These are phyloP conservation scores for Drosophila tani DNA, from an alignment of 1,140 invertebrate genomes.

Conservation along the genomic window DNA sequence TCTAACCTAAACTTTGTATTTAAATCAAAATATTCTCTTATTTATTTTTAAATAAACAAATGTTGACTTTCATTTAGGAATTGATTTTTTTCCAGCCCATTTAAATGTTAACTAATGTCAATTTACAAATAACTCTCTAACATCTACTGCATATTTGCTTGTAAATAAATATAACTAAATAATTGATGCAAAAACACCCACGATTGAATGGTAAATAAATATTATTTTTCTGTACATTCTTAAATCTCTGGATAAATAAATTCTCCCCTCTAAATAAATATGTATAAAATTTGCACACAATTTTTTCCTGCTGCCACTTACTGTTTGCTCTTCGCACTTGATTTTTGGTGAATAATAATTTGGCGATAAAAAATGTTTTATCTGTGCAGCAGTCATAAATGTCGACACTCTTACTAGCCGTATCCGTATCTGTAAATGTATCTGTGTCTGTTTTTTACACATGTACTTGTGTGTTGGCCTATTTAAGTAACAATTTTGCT, in stretches of 20 bases:
- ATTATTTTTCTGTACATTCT: not conserved
- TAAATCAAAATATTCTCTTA: not conserved
- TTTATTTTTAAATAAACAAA: not conserved
- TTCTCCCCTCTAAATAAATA: not conserved
- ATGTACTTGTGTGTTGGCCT: slow-evolving; percentile 51
- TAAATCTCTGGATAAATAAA: not conserved
- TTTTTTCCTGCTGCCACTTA: not conserved
- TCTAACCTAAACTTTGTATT: not conserved
- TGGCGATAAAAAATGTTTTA: slow-evolving; percentile 53
- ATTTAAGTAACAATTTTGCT: slow-evolving; percentile 59
- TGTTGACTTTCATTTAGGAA: not conserved
- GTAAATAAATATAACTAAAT: not conserved
- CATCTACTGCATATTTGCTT: too few species aligned
- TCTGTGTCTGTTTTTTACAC: slow-evolving; percentile 24
- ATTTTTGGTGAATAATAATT: slow-evolving; percentile 35
- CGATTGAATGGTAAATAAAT: too few species aligned
- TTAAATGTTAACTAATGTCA: not conserved
- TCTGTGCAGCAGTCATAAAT: slow-evolving; percentile 51
- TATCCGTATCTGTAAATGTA: not conserved
- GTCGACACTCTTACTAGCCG: slow-evolving; percentile 49
- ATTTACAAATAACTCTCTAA: too few species aligned
- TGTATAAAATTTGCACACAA: not conserved
- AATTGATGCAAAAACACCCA: not conserved
- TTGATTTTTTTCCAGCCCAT: not conserved
- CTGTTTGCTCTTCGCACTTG: slow-evolving; percentile 13